These are phyloP conservation scores for Rhipidura dahli DNA, from an alignment of 2,113 vertebrate species.

Conservation along the genomic window DNA sequence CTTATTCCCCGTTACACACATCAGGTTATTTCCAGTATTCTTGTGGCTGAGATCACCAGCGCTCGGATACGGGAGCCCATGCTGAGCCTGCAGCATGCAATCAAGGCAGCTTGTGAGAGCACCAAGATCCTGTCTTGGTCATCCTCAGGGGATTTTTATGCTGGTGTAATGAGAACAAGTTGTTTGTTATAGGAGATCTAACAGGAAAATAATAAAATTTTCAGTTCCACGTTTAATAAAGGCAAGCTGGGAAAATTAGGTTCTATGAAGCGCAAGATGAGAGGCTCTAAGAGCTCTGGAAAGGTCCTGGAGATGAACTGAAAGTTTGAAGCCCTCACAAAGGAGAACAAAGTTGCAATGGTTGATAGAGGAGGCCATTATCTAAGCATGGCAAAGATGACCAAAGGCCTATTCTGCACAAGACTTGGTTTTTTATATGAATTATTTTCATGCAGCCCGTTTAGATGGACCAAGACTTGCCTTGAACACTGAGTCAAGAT, in stretches of 20 bases:
- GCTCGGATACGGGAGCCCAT: fast-evolving
- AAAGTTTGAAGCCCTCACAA: neutral
- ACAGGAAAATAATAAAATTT: neutral
- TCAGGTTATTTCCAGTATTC: slow-evolving; percentile 17
- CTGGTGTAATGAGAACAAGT: neutral
- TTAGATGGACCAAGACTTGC: neutral
- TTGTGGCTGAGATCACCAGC: neutral
- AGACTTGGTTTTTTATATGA: neutral
- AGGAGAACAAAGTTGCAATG: neutral
- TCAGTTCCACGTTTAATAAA: neutral
- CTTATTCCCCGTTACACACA: neutral
- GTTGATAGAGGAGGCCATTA: neutral
- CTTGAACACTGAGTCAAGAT: neutral
- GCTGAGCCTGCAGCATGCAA: neutral
- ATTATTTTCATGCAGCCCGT: neutral
- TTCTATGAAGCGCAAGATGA: too few species aligned
- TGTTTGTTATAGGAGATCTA: neutral
- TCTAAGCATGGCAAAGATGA: neutral
- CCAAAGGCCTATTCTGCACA: neutral
- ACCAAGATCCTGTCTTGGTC: neutral
- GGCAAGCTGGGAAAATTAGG: neutral
- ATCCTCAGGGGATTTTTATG: neutral
- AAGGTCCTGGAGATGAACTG: neutral
- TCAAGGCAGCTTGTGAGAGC: neutral
- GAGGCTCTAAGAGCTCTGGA: neutral